Conservation (phyloP, 2,888 invertebrate genomes). For the Lottia scabra region DNA sequence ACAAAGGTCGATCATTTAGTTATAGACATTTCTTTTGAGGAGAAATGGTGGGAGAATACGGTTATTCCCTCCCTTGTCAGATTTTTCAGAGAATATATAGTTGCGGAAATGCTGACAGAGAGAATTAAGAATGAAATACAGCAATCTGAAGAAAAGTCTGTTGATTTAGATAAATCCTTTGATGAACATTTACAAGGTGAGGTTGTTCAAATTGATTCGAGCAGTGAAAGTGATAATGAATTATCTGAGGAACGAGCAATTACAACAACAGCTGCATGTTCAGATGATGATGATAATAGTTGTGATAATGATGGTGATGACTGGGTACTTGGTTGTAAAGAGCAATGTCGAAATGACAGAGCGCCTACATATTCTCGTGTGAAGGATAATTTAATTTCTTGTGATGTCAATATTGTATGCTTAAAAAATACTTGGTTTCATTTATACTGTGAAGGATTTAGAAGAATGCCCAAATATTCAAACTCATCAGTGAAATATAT, state of each 20-base stretch:
- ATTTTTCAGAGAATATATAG: conserved; percentile 8
- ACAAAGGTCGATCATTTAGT: conserved; percentile 4
- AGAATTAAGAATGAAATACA: background rate
- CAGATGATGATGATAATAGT: background rate
- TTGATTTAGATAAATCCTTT: no score
- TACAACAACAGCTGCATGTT: no score
- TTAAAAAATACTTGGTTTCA: conserved; percentile 13
- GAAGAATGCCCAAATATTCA: background rate
- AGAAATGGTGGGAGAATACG: conserved; percentile 5
- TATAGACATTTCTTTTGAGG: background rate
- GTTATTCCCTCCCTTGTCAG: background rate
- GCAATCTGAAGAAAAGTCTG: no score
- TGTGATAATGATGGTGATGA: background rate
- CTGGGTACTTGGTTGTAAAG: conserved; percentile 10
- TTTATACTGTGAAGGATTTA: conserved; percentile 19
- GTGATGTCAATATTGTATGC: conserved; percentile 19
- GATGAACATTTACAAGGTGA: no score
- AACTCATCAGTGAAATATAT: background rate
- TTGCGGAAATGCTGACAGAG: conserved; percentile 11
- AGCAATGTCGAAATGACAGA: conserved; percentile 9
- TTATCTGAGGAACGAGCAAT: no score
- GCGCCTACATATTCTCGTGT: conserved; percentile 14
- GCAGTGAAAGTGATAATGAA: no score
- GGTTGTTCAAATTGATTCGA: no score
- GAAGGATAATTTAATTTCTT: conserved; percentile 13